Evolutionary conservation across 2,113 vertebrate species (phyloP), one percentile per base, ranked within the genome.

Genomic region (Loxodonta africana): DNA sequence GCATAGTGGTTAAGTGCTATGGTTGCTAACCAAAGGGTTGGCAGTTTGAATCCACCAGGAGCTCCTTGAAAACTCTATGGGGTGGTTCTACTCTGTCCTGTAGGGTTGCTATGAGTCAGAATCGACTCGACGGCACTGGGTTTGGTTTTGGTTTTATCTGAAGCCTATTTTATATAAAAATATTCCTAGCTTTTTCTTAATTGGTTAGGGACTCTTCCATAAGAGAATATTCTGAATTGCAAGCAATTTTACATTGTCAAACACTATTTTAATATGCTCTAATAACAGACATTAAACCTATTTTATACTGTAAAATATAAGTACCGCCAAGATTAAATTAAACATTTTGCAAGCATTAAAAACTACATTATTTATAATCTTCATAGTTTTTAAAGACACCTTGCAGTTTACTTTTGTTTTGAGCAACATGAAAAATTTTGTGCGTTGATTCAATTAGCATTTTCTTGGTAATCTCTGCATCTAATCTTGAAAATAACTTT

Each of bases 131-230:
- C 37, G 37, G 37, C 37, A 37, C 37, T 37, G 37, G 37, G 37
- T 37, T 37, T 37, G 37, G 37, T 37, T 37, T 37, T 37, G 37
- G 37, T 37, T 37, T 37, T 76, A 80, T 37, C 44, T 89, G 11
- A 96, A 89, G n/a, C 11, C n/a, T 73, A 84, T 82, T 94, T 84
- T 60, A 88, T 53, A 51, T 82, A 77, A 94, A 97, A 91, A 88
- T 88, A 91, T 71, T 89, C 21, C 26, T 96, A 26, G 2, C 4
- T 57, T 85, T 90, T 83, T 83, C 46, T 63, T 23, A 88, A 96
- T 67, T 94, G 51, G 6, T 76, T 90, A 84, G 26, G 20, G 6
- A 69, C 83, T 94, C 37, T 86, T 6, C 91, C 20, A 63, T 78
- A 90, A 63, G 62, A 86, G 18, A 57, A 48, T 77, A 80, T 71